Percentiles rank a stretch among this genome's conserved stretches.
These are phyloP conservation scores for Xestia ashworthii DNA, from an alignment of 2,888 invertebrate genomes.

Conservation along the genomic window DNA sequence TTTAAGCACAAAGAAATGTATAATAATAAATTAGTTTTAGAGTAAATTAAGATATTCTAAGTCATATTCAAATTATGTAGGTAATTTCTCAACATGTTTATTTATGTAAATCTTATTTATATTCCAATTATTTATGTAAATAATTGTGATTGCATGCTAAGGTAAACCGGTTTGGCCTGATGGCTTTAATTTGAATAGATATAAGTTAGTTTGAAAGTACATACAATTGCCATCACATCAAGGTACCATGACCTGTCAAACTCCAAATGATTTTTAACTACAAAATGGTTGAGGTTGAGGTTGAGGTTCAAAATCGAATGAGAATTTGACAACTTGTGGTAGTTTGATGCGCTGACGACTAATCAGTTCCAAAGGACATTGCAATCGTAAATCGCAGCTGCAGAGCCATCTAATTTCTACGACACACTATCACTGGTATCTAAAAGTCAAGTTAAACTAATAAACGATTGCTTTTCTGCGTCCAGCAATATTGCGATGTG, in stretches of 20 bases:
- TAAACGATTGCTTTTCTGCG: no score
- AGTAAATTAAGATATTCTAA: conserved; percentile 52
- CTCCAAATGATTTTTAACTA: no score
- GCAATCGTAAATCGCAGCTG: not conserved
- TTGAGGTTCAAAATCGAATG: no score
- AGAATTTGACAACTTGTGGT: no score
- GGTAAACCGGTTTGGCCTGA: conserved; percentile 59
- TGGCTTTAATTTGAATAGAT: conserved; percentile 38
- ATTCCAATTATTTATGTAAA: conserved; percentile 51
- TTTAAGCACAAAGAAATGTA: conserved; percentile 5
- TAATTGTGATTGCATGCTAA: conserved; percentile 47
- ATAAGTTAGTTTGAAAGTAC: conserved; percentile 21
- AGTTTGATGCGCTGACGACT: no score
- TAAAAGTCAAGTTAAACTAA: no score
- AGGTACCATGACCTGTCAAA: no score
- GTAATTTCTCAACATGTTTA: conserved; percentile 40
- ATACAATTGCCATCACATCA: not conserved
- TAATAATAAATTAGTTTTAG: not conserved
- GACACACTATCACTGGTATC: not conserved
- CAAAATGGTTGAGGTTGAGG: no score
- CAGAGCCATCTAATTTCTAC: not conserved
- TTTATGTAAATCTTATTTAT: conserved; percentile 40
- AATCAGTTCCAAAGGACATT: not conserved
- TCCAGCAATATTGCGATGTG: no score
- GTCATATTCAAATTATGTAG: conserved; percentile 55